Percentiles rank a stretch among this genome's conserved stretches.
phyloP scores from a whole-genome alignment of 2,888 invertebrate genomes.

The Rhorus exstirpatorius region DNA sequence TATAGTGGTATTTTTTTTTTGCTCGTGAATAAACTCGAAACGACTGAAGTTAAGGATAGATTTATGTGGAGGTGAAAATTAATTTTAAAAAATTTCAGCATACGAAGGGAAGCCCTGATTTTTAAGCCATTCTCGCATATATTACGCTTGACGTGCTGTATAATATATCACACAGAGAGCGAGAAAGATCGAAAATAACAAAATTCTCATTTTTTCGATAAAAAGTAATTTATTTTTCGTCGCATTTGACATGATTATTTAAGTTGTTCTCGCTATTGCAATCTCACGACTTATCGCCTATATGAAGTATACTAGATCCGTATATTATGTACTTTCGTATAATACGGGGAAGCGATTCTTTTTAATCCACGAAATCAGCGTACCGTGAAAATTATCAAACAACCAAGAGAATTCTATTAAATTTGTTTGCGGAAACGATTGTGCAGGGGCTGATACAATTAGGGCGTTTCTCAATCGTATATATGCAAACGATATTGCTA shows the following conservation, averaged over 20 bases:
- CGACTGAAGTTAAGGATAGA: conserved; percentile 6
- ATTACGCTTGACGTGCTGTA: not conserved
- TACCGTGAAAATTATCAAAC: too few species aligned
- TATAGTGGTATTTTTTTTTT: conserved; percentile 5
- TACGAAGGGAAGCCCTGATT: not conserved
- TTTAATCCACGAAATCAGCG: too few species aligned
- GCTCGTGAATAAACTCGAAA: not conserved
- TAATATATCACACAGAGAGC: not conserved
- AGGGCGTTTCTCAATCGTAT: conserved; percentile 17
- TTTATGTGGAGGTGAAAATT: conserved; percentile 34
- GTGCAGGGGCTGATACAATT: not conserved
- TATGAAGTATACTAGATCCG: too few species aligned
- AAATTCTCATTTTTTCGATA: not conserved
- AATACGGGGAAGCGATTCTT: too few species aligned
- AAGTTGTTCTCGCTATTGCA: not conserved
- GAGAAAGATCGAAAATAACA: too few species aligned
- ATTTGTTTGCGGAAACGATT: not conserved
- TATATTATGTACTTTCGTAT: too few species aligned
- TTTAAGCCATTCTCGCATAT: conserved; percentile 4
- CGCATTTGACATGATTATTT: too few species aligned
- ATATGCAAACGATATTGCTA: conserved; percentile 27
- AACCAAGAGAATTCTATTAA: too few species aligned
- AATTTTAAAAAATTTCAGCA: conserved; percentile 9
- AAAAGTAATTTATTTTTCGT: not conserved
- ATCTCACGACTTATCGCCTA: too few species aligned